phyloP scores from a whole-genome alignment of 1,140 invertebrate genomes.

The Muscidifurax raptorellus region DNA sequence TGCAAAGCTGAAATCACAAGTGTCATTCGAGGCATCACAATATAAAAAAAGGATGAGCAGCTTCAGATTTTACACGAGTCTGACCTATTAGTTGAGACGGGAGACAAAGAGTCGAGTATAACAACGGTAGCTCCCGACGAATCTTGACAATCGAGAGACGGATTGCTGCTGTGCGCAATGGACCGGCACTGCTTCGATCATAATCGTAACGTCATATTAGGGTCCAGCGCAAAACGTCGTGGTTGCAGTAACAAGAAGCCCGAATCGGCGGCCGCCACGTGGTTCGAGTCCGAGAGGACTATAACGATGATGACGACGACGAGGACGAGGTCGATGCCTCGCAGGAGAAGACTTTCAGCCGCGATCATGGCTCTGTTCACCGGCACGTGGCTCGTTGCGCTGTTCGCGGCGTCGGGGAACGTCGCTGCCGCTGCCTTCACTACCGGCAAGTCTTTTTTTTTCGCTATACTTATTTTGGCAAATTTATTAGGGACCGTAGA shows the following conservation, averaged over 20 bases:
- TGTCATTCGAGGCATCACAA: no score
- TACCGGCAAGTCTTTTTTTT: constrained; percentile 62
- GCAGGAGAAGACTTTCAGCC: constrained; percentile 37
- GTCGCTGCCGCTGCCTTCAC: constrained; percentile 62
- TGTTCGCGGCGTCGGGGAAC: constrained; percentile 59
- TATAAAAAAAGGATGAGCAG: no score
- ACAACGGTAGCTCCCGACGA: background rate
- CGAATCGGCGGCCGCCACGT: background rate
- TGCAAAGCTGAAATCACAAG: no score
- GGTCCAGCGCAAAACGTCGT: background rate
- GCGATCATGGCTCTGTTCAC: constrained; percentile 62
- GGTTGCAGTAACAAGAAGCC: background rate
- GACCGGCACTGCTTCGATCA: constrained; percentile 22
- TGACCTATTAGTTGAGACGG: no score
- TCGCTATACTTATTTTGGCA: background rate
- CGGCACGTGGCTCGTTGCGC: constrained; percentile 57
- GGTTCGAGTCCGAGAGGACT: background rate
- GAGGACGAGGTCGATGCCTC: background rate
- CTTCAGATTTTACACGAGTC: no score
- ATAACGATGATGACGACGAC: background rate
- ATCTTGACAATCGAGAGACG: background rate
- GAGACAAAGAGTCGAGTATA: no score
- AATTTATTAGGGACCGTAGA: background rate
- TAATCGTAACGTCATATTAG: constrained; percentile 24
- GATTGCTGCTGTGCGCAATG: constrained; percentile 1